phyloP scores from a whole-genome alignment of 1,140 invertebrate genomes.

The Drosophila carrolli region DNA sequence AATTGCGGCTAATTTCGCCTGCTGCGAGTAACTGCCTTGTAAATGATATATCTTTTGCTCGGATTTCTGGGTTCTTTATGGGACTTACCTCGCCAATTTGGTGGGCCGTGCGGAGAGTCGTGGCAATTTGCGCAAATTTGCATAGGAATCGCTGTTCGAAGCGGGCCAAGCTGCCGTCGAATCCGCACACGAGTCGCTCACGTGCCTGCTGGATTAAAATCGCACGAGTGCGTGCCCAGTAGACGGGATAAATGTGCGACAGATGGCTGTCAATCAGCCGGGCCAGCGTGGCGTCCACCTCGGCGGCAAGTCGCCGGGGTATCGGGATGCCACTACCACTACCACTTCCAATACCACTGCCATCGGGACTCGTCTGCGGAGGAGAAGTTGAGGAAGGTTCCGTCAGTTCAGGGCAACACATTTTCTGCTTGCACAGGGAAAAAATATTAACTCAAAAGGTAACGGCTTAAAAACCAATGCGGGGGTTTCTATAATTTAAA shows the following conservation, averaged over 20 bases:
- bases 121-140: constrained; percentile 87
- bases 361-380: constrained; percentile 1
- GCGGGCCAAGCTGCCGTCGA: constrained; percentile 87
- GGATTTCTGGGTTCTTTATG: constrained; percentile 17
- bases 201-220: constrained; percentile 88
- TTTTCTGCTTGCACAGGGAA: background rate
- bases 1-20: constrained; percentile 38
- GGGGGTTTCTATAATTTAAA: too few species aligned
- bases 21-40: constrained; percentile 21
- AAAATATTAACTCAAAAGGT: background rate
- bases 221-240: constrained; percentile 86
- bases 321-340: background rate
- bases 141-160: constrained; percentile 88
- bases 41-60: constrained; percentile 36
- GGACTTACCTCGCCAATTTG: constrained; percentile 82
- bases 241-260: constrained; percentile 86
- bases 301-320: constrained; percentile 2
- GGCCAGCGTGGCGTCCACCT: constrained; percentile 56
- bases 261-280: constrained; percentile 87
- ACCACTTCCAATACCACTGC: background rate
- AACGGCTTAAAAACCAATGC: background rate
- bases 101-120: constrained; percentile 84
- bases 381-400: background rate
- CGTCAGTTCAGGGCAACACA: background rate
- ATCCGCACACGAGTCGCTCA: constrained; percentile 88